A percentile compares a stretch with the other conserved stretches of the same genome.
Conservation (phyloP, 1,140 invertebrate genomes). For the Samia ricini region DNA sequence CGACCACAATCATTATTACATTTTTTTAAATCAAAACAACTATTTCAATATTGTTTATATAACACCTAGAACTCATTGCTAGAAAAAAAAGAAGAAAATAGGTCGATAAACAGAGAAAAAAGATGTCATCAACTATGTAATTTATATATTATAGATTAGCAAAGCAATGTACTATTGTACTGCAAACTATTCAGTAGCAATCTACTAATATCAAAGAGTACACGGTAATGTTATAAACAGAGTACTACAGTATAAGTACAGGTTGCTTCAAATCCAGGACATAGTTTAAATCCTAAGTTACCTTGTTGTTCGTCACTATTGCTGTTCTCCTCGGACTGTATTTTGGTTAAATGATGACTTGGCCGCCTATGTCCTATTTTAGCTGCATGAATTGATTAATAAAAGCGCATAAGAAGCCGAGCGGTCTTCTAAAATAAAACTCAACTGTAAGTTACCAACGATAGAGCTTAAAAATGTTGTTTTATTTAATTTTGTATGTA, state of each 20-base stretch:
- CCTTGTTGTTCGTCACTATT: slow-evolving; percentile 84
- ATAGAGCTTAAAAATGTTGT: not conserved
- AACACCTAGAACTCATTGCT: no score
- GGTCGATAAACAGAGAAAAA: no score
- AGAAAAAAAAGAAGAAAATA: no score
- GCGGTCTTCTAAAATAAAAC: not conserved
- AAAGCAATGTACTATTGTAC: no score
- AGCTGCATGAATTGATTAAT: slow-evolving; percentile 61
- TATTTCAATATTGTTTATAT: no score
- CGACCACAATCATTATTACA: no score
- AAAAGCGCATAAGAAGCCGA: slow-evolving; percentile 16
- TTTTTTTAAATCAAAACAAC: no score
- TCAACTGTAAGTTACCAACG: not conserved
- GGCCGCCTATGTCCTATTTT: slow-evolving; percentile 62
- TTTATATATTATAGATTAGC: no score
- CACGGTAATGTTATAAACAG: not conserved
- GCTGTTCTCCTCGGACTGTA: slow-evolving; percentile 84
- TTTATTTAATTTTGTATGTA: no score
- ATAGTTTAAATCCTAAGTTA: slow-evolving; percentile 27
- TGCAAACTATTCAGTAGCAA: no score
- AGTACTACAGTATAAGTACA: not conserved
- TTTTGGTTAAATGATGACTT: slow-evolving; percentile 76
- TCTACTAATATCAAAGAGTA: not conserved
- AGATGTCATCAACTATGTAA: no score
- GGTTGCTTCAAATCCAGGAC: not conserved